Base-by-base conservation (phyloP, 1,140 invertebrate genomes). In the Diprion similis region DNA sequence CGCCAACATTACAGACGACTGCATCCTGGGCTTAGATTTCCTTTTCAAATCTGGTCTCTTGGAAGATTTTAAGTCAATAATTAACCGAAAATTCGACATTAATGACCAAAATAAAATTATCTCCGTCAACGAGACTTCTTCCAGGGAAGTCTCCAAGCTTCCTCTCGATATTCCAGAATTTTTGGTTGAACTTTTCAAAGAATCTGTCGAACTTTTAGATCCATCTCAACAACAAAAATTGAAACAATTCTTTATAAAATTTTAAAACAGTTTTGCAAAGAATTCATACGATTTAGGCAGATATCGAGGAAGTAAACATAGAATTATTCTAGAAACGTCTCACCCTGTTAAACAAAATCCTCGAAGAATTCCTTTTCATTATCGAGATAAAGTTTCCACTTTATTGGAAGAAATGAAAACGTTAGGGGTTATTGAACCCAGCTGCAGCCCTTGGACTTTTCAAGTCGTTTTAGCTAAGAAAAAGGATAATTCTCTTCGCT, bases 401-500 rank as follows among this genome's bases (percentile, higher is more conserved):
- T 68, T 68, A 68, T 24, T 83, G 0, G 75, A 77, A 19, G 68
- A 79, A 65, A 80, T 83, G 79, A 68, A 79, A 8, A 64, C 65
- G 48, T n/a, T 74, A 59, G 76, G 24, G 24, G 24, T 37, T 10
- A 71, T 82, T 8, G 77, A 80, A 71, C 67, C 73, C 15, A 67
- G 67, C 1, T 71, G 78, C 2, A 78, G 73, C 66, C 64, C 78
- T 8, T 82, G 78, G 78, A 72, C 73, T 13, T 74, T 69, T 48
- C 80, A 79, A 11, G 71, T 79, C 10, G 64, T 78, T 19, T 47
- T 83, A 9, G 79, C 79, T 10, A 64, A 73, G 9, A 82, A 83
- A 37, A 70, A 72, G 19, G 76, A 81, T 46, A 73, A 19, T 68
- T 68, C 0, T n/a, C 66, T 68, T 68, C 66, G 66, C 37, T 37